Conservation (phyloP, 1,140 invertebrate genomes). For the Drosophila pandora region DNA sequence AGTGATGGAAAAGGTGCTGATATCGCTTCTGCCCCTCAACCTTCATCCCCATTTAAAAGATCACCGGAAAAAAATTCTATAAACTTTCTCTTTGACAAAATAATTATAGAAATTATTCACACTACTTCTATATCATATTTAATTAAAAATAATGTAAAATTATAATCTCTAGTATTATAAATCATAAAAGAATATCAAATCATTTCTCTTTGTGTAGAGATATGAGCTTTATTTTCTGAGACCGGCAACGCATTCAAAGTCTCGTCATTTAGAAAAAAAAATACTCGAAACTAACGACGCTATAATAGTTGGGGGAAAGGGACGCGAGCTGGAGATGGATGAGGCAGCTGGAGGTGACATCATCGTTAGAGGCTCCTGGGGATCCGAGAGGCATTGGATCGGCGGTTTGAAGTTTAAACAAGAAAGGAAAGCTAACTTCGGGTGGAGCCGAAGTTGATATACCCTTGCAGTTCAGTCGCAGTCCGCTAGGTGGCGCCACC, state of each 20-base stretch:
- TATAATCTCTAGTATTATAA: neutral
- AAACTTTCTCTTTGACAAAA: neutral
- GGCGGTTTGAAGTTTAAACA: constrained; percentile 40
- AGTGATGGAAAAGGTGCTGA: constrained; percentile 44
- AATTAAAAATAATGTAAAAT: too few species aligned
- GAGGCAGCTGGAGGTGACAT: constrained; percentile 44
- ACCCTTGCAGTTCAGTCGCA: too few species aligned
- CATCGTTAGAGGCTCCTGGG: constrained; percentile 39
- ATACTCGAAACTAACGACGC: constrained; percentile 29
- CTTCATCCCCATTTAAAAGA: neutral
- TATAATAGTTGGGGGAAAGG: constrained; percentile 3
- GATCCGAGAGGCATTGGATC: constrained; percentile 39
- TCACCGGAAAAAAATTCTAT: neutral
- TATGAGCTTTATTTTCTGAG: constrained; percentile 14
- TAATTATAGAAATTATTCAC: neutral
- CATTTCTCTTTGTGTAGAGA: neutral
- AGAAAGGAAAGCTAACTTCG: too few species aligned
- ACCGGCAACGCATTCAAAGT: constrained; percentile 20
- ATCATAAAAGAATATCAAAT: neutral
- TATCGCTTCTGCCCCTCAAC: constrained; percentile 24
- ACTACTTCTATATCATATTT: too few species aligned
- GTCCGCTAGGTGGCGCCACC: too few species aligned
- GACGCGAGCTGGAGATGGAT: constrained; percentile 11
- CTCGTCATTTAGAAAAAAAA: constrained; percentile 22
- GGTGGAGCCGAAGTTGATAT: too few species aligned